Evolutionary conservation across 2,113 vertebrate genomes (phyloP).

Genomic region (Eidolon helvum): DNA sequence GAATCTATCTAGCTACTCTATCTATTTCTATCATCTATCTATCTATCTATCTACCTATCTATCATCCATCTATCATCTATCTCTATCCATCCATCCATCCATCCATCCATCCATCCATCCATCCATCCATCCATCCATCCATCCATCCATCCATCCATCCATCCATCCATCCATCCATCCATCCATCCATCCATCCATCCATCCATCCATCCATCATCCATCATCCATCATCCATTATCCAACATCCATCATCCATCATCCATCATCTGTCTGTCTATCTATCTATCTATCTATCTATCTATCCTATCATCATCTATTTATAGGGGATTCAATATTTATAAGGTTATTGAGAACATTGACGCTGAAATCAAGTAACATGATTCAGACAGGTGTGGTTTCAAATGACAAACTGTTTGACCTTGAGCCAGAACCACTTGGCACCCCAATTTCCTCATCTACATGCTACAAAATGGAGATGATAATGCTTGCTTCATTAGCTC

Average conservation of each 20-base stretch:
- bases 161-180: not conserved
- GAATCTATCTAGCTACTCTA: not conserved
- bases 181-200: no score
- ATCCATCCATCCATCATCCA: not conserved
- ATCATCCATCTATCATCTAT: not conserved
- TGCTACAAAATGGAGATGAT: not conserved
- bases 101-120: not conserved
- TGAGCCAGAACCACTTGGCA: not conserved
- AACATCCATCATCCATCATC: no score
- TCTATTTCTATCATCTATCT: not conserved
- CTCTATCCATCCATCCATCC: not conserved
- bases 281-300: not conserved
- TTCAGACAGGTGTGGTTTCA: not conserved
- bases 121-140: no score
- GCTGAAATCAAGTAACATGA: not conserved
- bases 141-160: not conserved
- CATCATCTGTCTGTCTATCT: not conserved
- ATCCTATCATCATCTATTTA: not conserved
- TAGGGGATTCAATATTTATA: not conserved
- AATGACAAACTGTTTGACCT: not conserved
- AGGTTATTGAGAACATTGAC: not conserved
- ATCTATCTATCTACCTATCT: no score
- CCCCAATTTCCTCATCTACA: not conserved
- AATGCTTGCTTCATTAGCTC: not conserved
- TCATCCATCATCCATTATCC: no score